Conservation (phyloP, 2,888 invertebrate genomes). For the Microchrysa polita region DNA sequence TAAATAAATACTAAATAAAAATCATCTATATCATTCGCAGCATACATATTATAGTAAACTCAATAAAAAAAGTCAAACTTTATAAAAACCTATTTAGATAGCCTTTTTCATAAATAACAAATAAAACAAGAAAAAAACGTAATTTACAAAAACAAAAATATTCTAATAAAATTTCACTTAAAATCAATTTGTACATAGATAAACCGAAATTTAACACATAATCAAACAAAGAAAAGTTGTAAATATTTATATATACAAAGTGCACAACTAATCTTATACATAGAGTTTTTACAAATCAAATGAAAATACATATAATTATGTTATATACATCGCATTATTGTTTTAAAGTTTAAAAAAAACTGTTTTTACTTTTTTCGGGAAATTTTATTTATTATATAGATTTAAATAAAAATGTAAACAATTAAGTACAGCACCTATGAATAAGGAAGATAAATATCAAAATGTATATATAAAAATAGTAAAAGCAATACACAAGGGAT, state of each 20-base stretch:
- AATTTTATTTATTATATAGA: slow-evolving; percentile 9
- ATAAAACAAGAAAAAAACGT: not conserved
- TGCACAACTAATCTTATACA: no score
- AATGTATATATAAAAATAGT: slow-evolving; percentile 28
- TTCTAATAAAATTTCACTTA: not conserved
- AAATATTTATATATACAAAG: no score
- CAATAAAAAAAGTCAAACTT: slow-evolving; percentile 7
- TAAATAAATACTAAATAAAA: not conserved
- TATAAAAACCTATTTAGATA: slow-evolving; percentile 35
- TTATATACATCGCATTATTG: not conserved
- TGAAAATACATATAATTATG: not conserved
- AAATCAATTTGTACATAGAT: not conserved
- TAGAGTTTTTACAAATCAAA: not conserved
- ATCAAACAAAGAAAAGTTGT: no score
- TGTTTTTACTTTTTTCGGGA: slow-evolving; percentile 5
- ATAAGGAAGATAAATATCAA: not conserved
- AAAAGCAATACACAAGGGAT: slow-evolving; percentile 34
- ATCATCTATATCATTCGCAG: slow-evolving; percentile 1
- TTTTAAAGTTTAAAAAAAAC: not conserved
- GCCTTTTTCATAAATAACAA: slow-evolving; percentile 32
- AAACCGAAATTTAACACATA: no score
- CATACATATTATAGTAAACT: slow-evolving; percentile 3
- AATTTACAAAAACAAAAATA: slow-evolving; percentile 4
- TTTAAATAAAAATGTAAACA: slow-evolving; percentile 1
- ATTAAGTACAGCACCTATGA: not conserved